Evolutionary conservation across 2,113 vertebrate species (phyloP).

Genomic region (Chascanopsetta lugubris): DNA sequence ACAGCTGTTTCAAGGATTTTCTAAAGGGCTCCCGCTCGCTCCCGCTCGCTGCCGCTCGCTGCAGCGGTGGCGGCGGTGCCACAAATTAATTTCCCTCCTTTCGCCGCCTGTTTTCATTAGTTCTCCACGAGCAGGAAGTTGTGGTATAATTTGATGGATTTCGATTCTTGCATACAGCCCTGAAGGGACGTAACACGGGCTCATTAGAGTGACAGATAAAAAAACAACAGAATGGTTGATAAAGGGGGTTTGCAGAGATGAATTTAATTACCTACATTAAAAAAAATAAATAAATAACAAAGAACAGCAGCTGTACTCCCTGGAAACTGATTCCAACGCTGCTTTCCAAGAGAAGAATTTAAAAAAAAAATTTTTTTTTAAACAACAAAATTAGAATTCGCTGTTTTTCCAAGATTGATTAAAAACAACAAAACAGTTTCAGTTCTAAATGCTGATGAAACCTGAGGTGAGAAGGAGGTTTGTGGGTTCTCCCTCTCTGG

Average conservation of each 20-base stretch:
- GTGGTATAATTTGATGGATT: slow-evolving; percentile 62
- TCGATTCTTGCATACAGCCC: slow-evolving; percentile 48
- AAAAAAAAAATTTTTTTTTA: too few relatives aligned
- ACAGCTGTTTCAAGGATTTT: slow-evolving; percentile 45
- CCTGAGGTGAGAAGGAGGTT: too few relatives aligned
- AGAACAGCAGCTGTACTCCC: slow-evolving; percentile 44
- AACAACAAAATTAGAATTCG: too few relatives aligned
- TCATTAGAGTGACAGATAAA: slow-evolving; percentile 72
- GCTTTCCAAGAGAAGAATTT: too few relatives aligned
- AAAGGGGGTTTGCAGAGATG: slow-evolving; percentile 52
- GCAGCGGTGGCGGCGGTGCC: too few relatives aligned
- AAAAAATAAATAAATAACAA: slow-evolving; percentile 13
- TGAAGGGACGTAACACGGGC: slow-evolving; percentile 19
- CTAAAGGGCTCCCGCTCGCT: slow-evolving; percentile 25
- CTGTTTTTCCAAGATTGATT: too few relatives aligned
- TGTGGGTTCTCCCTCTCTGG: slow-evolving; percentile 22
- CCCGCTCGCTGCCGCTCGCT: too few relatives aligned
- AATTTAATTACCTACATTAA: slow-evolving; percentile 48
- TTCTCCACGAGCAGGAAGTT: slow-evolving; percentile 46
- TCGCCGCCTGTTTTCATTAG: slow-evolving; percentile 52
- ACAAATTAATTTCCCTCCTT: slow-evolving; percentile 58
- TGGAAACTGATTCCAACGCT: slow-evolving; percentile 51
- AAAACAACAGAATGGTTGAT: slow-evolving; percentile 54
- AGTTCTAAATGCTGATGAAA: slow-evolving; percentile 37
- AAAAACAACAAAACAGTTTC: slow-evolving; percentile 11